phyloP scores from a whole-genome alignment of 2,888 invertebrate genomes.

The Beris chalybata region DNA sequence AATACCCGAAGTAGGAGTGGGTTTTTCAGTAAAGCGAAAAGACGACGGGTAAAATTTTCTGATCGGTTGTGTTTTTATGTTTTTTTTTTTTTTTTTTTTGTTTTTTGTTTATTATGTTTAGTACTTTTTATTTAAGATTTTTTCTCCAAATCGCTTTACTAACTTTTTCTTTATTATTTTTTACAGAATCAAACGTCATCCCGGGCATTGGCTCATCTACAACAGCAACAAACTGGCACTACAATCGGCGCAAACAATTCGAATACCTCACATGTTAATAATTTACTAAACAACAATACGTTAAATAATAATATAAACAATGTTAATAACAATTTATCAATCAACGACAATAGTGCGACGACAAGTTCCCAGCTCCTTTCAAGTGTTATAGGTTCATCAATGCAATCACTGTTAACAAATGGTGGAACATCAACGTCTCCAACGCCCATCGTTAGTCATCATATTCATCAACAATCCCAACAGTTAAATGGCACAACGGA shows the following conservation, averaged over 20 bases:
- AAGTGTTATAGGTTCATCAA: conserved; percentile 33
- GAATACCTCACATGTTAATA: conserved; percentile 30
- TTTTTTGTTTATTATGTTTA: neutral
- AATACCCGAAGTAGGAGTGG: conserved; percentile 7
- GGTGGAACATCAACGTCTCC: conserved; percentile 4
- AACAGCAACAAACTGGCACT: conserved; percentile 32
- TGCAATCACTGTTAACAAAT: conserved; percentile 33
- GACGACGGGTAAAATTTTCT: conserved; percentile 11
- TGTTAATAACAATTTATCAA: conserved; percentile 3
- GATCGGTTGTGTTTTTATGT: neutral
- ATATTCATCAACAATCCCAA: conserved; percentile 7
- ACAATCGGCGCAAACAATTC: conserved; percentile 31
- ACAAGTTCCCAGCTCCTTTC: conserved; percentile 32
- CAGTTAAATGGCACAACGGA: conserved; percentile 8
- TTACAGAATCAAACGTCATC: conserved; percentile 43
- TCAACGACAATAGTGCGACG: conserved; percentile 7
- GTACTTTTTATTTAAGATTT: neutral
- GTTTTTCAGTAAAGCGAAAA: conserved; percentile 16
- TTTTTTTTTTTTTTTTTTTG: neutral
- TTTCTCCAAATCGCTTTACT: neutral
- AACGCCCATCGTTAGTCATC: conserved; percentile 9
- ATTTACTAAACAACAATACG: conserved; percentile 24
- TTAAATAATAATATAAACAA: conserved; percentile 19
- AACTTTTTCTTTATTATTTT: conserved; percentile 7
- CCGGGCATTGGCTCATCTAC: conserved; percentile 32